Conservation (phyloP, 2,113 vertebrate species). For the Eublepharis macularius region DNA sequence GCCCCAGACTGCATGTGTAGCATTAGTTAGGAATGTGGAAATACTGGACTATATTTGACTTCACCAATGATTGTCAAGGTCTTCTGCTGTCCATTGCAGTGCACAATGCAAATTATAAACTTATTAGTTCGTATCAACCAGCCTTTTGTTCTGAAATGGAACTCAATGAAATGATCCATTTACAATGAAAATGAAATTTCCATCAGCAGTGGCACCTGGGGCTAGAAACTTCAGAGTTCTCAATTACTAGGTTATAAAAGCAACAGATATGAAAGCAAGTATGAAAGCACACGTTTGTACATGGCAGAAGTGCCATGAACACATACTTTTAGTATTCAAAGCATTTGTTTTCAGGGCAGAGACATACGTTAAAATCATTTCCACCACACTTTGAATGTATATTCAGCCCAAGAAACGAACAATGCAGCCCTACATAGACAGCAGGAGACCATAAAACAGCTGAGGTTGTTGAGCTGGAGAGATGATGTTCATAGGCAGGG, state of each 20-base stretch:
- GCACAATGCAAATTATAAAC: neutral
- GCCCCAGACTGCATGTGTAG: neutral
- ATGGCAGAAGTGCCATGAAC: neutral
- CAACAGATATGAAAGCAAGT: neutral
- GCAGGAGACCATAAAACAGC: too few species aligned
- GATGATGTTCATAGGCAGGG: too few species aligned
- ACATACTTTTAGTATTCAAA: neutral
- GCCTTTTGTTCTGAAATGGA: neutral
- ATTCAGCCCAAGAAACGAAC: neutral
- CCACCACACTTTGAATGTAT: neutral
- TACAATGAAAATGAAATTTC: neutral
- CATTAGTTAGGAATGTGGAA: constrained; percentile 17
- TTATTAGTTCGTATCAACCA: neutral
- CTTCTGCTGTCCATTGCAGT: neutral
- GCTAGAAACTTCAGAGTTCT: neutral
- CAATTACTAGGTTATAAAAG: neutral
- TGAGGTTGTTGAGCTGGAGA: too few species aligned
- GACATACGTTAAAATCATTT: neutral
- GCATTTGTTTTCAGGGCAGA: neutral
- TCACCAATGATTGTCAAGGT: neutral
- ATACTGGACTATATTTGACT: constrained; percentile 21
- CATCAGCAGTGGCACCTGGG: neutral
- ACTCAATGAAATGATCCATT: neutral
- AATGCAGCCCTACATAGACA: too few species aligned
- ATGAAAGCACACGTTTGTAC: neutral